Evolutionary conservation across 2,888 invertebrate species (phyloP).

Genomic region (Zygogramma bicolorata): DNA sequence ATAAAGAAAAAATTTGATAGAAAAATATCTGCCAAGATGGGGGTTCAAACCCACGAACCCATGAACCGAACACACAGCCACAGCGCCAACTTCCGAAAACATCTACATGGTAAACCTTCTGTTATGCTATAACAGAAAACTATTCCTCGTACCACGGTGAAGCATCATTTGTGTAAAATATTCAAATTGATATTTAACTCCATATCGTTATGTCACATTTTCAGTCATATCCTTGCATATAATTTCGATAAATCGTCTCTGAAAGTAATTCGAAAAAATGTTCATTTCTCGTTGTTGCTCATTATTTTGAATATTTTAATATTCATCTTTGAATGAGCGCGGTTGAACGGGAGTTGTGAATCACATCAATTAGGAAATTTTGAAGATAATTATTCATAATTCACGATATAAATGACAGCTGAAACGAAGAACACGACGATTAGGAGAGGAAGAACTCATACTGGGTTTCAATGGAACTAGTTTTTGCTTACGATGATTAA

Average conservation of each 20-base stretch:
- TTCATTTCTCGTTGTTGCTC: not conserved
- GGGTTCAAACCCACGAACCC: too few species aligned
- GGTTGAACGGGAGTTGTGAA: constrained; percentile 5
- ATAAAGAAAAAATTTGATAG: too few species aligned
- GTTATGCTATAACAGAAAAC: too few species aligned
- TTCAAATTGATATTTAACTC: constrained; percentile 9
- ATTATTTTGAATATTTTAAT: constrained; percentile 11
- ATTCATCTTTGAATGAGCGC: not conserved
- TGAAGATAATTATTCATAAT: constrained; percentile 7
- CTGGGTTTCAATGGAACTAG: constrained; percentile 3
- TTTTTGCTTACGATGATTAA: not conserved
- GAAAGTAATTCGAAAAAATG: not conserved
- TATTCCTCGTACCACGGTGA: not conserved
- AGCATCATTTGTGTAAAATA: not conserved
- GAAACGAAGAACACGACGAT: not conserved
- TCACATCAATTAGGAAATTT: constrained; percentile 11
- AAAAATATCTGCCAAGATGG: too few species aligned
- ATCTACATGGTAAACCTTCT: too few species aligned
- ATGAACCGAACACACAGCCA: too few species aligned
- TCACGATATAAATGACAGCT: constrained; percentile 3
- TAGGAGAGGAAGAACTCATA: constrained; percentile 2
- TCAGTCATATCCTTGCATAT: constrained; percentile 2
- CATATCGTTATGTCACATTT: not conserved
- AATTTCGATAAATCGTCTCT: constrained; percentile 2
- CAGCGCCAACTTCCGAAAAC: not conserved